A percentile compares a stretch with the other conserved stretches of the same genome.
Evolutionary conservation across 2,888 invertebrate genomes (phyloP).

Genomic region (Drosophila borealis): DNA sequence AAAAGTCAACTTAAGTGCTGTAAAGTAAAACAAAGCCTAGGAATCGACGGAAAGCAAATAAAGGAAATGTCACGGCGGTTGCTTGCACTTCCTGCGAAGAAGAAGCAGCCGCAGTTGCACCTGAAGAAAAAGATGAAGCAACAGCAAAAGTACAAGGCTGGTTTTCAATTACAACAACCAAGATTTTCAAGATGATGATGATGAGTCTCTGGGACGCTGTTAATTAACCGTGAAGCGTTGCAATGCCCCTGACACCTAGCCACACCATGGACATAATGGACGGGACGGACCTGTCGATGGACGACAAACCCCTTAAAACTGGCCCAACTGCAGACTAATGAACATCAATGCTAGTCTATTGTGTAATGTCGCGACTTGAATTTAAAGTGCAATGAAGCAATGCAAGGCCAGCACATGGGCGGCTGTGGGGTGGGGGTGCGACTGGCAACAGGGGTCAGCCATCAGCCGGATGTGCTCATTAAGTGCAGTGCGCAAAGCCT

Average conservation of each 20-base stretch:
- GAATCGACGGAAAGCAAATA: constrained; percentile 45
- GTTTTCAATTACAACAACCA: constrained; percentile 68
- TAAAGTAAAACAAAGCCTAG: constrained; percentile 52
- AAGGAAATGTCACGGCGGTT: constrained; percentile 79
- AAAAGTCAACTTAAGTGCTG: constrained; percentile 33
- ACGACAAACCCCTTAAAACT: constrained; percentile 48
- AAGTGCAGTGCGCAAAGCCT: constrained; percentile 67
- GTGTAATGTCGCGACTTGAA: constrained; percentile 76
- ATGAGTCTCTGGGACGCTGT: constrained; percentile 25
- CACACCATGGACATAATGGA: constrained; percentile 22
- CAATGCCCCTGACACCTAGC: constrained; percentile 64
- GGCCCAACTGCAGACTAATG: constrained; percentile 51
- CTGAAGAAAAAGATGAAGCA: constrained; percentile 11
- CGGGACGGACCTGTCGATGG: constrained; percentile 51
- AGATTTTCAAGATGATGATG: constrained; percentile 21
- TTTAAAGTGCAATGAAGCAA: constrained; percentile 79
- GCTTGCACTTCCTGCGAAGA: constrained; percentile 68
- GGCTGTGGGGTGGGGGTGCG: constrained; percentile 8
- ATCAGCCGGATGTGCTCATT: constrained; percentile 76
- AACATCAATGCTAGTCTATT: constrained; percentile 72
- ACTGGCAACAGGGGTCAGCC: constrained; percentile 18
- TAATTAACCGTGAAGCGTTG: constrained; percentile 76
- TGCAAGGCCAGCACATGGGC: constrained; percentile 53
- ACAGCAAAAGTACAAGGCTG: constrained; percentile 15
- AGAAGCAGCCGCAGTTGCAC: constrained; percentile 14